These are phyloP conservation scores for Neoscelio sp. DNA, from an alignment of 2,888 invertebrate genomes.

Conservation along the genomic window DNA sequence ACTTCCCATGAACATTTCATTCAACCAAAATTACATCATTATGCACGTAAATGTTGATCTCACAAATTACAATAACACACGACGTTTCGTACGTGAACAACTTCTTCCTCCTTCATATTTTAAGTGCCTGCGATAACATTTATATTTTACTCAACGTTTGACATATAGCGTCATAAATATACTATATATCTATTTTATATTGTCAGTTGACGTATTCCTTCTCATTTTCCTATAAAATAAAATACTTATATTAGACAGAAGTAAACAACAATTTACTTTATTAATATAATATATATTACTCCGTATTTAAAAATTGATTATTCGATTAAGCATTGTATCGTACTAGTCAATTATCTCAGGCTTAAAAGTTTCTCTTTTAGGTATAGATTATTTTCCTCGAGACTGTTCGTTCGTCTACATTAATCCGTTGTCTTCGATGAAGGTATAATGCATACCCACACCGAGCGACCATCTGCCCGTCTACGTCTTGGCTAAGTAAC, in stretches of 20 bases:
- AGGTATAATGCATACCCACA: slow-evolving; percentile 79
- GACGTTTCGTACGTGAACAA: not conserved
- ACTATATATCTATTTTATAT: not conserved
- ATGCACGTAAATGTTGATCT: not conserved
- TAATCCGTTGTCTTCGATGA: slow-evolving; percentile 55
- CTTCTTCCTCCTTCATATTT: not conserved
- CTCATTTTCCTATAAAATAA: too few species aligned
- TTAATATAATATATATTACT: too few species aligned
- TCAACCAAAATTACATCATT: not conserved
- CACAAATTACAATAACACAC: not conserved
- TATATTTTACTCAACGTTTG: slow-evolving; percentile 1
- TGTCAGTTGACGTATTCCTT: not conserved
- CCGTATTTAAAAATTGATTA: too few species aligned
- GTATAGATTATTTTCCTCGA: not conserved
- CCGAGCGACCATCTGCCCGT: slow-evolving; percentile 79
- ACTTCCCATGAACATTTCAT: too few species aligned
- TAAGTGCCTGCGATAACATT: slow-evolving; percentile 1
- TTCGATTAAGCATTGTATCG: too few species aligned
- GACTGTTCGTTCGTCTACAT: not conserved
- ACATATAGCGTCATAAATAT: not conserved
- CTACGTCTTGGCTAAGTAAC: slow-evolving; percentile 52
- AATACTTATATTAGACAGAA: too few species aligned
- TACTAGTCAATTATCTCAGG: too few species aligned
- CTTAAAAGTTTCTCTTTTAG: too few species aligned
- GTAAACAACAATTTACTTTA: too few species aligned